A percentile compares a stretch with the other conserved stretches of the same genome.
Conservation (phyloP, 2,888 invertebrate genomes). For the Dusona sp. region DNA sequence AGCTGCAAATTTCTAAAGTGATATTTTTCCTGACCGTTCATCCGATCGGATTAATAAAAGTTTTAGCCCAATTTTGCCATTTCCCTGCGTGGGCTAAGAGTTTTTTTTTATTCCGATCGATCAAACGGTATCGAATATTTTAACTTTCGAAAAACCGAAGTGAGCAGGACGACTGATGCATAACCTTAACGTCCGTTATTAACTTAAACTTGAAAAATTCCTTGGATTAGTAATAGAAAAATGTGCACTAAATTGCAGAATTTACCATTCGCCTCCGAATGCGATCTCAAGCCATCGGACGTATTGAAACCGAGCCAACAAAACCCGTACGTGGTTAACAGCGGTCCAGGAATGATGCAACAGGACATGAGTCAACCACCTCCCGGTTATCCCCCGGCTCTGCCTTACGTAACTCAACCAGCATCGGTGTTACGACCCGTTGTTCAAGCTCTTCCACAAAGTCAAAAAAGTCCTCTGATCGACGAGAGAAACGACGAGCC, state of each 20-base stretch:
- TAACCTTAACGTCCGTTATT: neutral
- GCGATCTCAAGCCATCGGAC: slow-evolving; percentile 87
- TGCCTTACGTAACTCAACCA: slow-evolving; percentile 81
- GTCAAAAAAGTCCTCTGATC: slow-evolving; percentile 81
- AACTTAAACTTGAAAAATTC: neutral
- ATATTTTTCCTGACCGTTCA: too few species aligned
- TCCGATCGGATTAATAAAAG: too few species aligned
- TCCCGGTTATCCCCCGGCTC: slow-evolving; percentile 85
- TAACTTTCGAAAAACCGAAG: too few species aligned
- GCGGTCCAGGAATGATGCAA: slow-evolving; percentile 76
- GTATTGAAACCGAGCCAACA: slow-evolving; percentile 80
- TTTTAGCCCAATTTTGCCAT: too few species aligned
- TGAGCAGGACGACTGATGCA: too few species aligned
- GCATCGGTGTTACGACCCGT: slow-evolving; percentile 78
- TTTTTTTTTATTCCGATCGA: too few species aligned
- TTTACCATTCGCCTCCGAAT: slow-evolving; percentile 88
- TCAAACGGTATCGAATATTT: too few species aligned
- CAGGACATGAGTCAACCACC: slow-evolving; percentile 86
- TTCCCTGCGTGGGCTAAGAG: too few species aligned
- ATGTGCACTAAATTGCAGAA: slow-evolving; percentile 83
- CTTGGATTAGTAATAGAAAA: neutral
- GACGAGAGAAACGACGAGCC: slow-evolving; percentile 81
- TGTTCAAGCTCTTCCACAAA: slow-evolving; percentile 76
- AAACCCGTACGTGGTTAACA: slow-evolving; percentile 71
- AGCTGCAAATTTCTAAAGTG: too few species aligned